Percentiles rank a stretch among this genome's conserved stretches.
phyloP scores from a whole-genome alignment of 2,888 invertebrate genomes.

The Ashinkailepas kermadecensis region DNA sequence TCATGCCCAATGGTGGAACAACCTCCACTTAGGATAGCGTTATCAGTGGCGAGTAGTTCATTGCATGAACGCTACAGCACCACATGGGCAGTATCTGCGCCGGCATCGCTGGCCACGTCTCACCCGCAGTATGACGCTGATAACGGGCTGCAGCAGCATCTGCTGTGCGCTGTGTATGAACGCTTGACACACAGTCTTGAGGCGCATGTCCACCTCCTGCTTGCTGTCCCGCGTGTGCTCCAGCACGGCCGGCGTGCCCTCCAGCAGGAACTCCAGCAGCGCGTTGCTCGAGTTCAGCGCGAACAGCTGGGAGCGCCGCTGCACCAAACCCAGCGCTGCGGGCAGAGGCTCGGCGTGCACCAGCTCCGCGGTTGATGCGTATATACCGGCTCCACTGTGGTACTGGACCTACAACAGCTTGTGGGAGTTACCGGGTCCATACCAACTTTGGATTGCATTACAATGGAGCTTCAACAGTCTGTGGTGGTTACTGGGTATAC shows the following conservation, averaged over 20 bases:
- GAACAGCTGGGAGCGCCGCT: constrained; percentile 75
- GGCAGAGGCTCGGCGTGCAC: too few species aligned
- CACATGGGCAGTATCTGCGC: not conserved
- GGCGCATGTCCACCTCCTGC: constrained; percentile 86
- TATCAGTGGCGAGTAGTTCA: too few species aligned
- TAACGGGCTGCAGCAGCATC: not conserved
- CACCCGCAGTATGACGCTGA: not conserved
- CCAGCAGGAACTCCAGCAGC: constrained; percentile 78
- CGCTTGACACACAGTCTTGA: constrained; percentile 80
- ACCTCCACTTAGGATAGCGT: too few species aligned
- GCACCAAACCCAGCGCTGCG: constrained; percentile 39
- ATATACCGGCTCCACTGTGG: too few species aligned
- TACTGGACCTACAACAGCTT: too few species aligned
- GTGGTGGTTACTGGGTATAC: too few species aligned
- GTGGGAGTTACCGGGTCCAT: too few species aligned
- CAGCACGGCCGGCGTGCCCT: constrained; percentile 86
- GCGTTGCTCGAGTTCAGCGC: constrained; percentile 81
- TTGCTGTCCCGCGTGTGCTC: constrained; percentile 71
- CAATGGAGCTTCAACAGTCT: too few species aligned
- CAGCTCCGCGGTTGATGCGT: too few species aligned
- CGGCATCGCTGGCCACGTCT: not conserved
- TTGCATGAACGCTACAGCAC: constrained; percentile 60
- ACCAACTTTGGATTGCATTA: too few species aligned
- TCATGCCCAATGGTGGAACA: too few species aligned
- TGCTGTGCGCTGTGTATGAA: constrained; percentile 55